Base-by-base conservation (phyloP, 2,888 invertebrate genomes). In the Lepidochrysops patricia region DNA sequence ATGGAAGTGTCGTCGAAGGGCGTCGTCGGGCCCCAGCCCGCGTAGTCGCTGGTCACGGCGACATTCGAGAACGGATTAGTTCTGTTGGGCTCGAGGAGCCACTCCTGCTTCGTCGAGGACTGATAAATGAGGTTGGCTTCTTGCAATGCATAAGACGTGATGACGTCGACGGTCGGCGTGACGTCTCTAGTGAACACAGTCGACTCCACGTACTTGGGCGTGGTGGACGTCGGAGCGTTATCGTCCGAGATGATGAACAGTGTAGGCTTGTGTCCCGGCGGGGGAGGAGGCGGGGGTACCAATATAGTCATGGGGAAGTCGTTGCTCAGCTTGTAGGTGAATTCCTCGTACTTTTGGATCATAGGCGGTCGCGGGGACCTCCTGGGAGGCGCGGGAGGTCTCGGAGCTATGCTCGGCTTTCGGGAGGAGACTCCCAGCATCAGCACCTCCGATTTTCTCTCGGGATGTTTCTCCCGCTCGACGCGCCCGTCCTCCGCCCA, bases 401-500 rank as follows among this genome's bases (percentile, higher is more conserved):
- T 89, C n/a, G 83, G 71, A 2, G 87, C 88, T 0, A 90, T 86
- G 65, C 92, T 93, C 1, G 93, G 92, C 71, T 92, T 93, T 63
- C 93, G 91, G 0, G 93, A 93, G 1, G 94, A 91, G 0, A 94
- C 92, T 0, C 94, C 94, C 1, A 94, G 82, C 54, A 94, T 89
- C 9, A 94, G 82, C 23, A 94, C 92, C 78, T 94, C 94, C 2
- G 92, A 91, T 74, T 94, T 94, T 71, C 92, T 92, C 65, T 90
- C 89, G 12, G 84, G 88, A 63, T 79, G 77, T 61, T 82, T 79
- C 59, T 91, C 89, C 12, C 79, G 72, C 64, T 93, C 92, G 0
- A 91, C 82, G 67, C 92, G 90, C 66, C 90, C 90, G 0, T 93
- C 92, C 50, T 93, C 93, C 19, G 93, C 91, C 96, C 96, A 96